Evolutionary conservation across 1,140 invertebrate genomes (phyloP), one percentile per base, ranked within the genome.

Genomic region (Drosophila insularis): DNA sequence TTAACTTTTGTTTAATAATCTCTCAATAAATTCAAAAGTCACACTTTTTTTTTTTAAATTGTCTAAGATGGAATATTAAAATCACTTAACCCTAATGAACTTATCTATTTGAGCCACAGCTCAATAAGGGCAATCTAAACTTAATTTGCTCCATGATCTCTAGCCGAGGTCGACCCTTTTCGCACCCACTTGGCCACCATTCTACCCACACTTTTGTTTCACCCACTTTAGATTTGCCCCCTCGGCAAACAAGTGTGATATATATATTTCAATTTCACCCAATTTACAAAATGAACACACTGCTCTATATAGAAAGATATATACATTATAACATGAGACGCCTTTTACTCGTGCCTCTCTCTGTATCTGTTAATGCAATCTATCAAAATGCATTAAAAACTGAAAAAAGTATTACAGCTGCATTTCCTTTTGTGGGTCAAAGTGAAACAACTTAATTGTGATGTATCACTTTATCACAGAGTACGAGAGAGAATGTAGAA

Each of bases 301-400:
- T 81, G 81, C 55, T 74, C 81, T 59, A 80, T 68, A 70, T 72
- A 50, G 10, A 31, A 1, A 8, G 21, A 56, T 46, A 50, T 19
- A 19, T 7, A 21, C 21, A 46, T 19, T 27, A 27, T 27, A 27
- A 5, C 27, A 6, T 27, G 27, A 6, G 27, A 4, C 4, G 37
- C 35, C 39, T 43, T 32, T 40, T 50, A 46, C 35, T 39, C 17
- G 35, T 11, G 6, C 6, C 14, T 27, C 55, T 55, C 46, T 27
- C 55, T 55, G 39, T 55, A 31, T 50, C 73, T 68, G 67, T 84
- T 81, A 81, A 86, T 86, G 78, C 78, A 86, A 85, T 85, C 81
- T 85, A 85, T 85, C 81, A 85, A 81, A 85, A 80, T 85, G 81
- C 78, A 85, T 85, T 85, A 85, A 78, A 82, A 74, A 65, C 69